Evolutionary conservation across 2,888 invertebrate genomes (phyloP), one percentile per base, ranked within the genome.

Genomic region (Melangyna quadrimaculata): DNA sequence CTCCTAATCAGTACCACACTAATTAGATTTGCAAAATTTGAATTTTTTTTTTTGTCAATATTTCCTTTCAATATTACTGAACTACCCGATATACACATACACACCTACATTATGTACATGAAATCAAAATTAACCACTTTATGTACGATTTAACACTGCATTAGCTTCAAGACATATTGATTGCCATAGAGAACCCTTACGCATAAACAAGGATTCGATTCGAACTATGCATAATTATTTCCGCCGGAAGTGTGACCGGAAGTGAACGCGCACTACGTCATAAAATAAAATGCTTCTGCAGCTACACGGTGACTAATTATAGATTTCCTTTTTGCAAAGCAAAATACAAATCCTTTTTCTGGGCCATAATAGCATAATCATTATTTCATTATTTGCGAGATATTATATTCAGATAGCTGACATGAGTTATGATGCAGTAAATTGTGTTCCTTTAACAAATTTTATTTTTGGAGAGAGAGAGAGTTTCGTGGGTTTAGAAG

Each of bases 361-460:
- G 59, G 67, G 17, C 53, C 55, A 70, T 75, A 75, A 80, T 79
- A 27, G 74, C 35, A 51, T 61, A 71, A 74, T 74, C 32, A 61
- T 74, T 55, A 71, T 48, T 65, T 55, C 37, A 32, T 81, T 77
- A 81, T 81, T 81, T 77, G 51, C 70, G 65, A 32, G 70, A 51
- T 75, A 63, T 32, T 70, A 75, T 63, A 75, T 63, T 63, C 63
- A 29, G 71, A 57, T 77, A 65, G 70, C 69, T 83, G 73, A 83
- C 79, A 74, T 83, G 83, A 83, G 70, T 79, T 83, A 83, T 83
- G 83, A 40, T 57, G 78, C 74, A 83, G 74, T 83, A 79, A 83
- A 79, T 74, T 67, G 67, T 67, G 67, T 67, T 67, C 51, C 35
- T 51, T 51, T 35, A 35, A 10, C n/a, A 48, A n/a, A 48, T 55